Base-by-base conservation (phyloP, 2,888 invertebrate genomes). In the Keiferia lycopersicella region DNA sequence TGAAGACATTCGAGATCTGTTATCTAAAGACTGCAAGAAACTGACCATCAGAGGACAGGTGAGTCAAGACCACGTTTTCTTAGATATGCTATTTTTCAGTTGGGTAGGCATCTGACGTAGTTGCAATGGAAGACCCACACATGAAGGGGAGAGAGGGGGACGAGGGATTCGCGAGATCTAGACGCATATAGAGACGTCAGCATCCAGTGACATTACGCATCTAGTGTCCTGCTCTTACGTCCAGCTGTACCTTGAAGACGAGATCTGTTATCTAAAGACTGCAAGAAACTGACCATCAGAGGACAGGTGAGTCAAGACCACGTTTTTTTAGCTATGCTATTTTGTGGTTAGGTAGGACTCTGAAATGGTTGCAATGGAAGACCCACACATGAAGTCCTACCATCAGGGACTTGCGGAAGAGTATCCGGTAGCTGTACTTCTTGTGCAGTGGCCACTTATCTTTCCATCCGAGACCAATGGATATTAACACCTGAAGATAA, bases 131-230 rank as follows among this genome's bases (percentile, higher is more conserved):
- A 95, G 84, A 95, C 95, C 11, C 94, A 94, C 84, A 95, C 12
- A 95, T 95, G 95, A 95, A 95, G 92, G 97, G 97, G 67, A 87
- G 93, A 18, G 88, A 94, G 63, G 93, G 91, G 0, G 91, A 92
- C 75, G 93, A 95, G 78, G 99, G 99, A 63, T 95, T 99, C 96
- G 98, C 70, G 99, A 99, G 88, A 98, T 99, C 68, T 99, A 99
- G 94, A 94, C 95, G 71, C 98, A 99, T 87, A 99, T 99, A 73
- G 94, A 95, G 69, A 90, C 84, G 79, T 93, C 93, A 81, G 94
- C 97, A 67, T 96, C 98, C 6, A 95, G 96, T 65, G 98, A 99
- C 82, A 96, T 97, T 83, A 98, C 99, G 80, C 99, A 98, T 84
- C 93, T 99, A 69, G 98, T 99, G 14, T 94, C 98, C 74, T 98